phyloP scores from a whole-genome alignment of 2,113 vertebrate genomes.

The Cyanocitta stelleri region DNA sequence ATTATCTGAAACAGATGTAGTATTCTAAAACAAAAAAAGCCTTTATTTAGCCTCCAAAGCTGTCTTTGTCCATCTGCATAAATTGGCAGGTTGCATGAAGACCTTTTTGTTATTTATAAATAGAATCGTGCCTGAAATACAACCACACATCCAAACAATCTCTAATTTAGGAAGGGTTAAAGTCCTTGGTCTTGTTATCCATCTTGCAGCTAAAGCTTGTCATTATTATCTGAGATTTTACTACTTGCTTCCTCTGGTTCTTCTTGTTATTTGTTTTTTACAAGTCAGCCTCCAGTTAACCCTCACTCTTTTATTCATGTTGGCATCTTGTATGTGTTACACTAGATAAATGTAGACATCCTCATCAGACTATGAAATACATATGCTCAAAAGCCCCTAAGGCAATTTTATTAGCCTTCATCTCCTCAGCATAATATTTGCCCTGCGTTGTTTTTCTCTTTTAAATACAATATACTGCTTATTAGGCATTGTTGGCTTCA shows the following conservation, averaged over 20 bases:
- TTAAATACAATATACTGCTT: background rate
- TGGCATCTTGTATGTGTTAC: background rate
- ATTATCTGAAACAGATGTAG: slow-evolving; percentile 46
- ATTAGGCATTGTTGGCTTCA: background rate
- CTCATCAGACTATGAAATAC: background rate
- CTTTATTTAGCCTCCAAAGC: slow-evolving; percentile 16
- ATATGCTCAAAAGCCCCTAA: background rate
- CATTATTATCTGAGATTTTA: slow-evolving; percentile 17
- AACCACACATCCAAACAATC: background rate
- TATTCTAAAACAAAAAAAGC: background rate
- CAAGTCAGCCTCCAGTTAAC: slow-evolving; percentile 17
- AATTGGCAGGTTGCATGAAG: slow-evolving; percentile 30
- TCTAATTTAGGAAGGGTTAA: slow-evolving; percentile 18
- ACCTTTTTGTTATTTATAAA: slow-evolving; percentile 44
- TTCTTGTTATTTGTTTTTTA: background rate
- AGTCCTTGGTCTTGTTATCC: background rate
- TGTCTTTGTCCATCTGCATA: slow-evolving; percentile 22
- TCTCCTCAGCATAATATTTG: background rate
- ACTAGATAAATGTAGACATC: background rate
- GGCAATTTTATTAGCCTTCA: background rate
- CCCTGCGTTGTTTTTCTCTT: background rate
- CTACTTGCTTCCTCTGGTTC: slow-evolving; percentile 12
- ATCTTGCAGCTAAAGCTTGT: background rate
- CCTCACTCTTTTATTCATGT: slow-evolving; percentile 16
- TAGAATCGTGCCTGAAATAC: background rate